Percentiles rank a stretch among this genome's conserved stretches.
These are phyloP conservation scores for Coecobrya sp. DNA, from an alignment of 2,888 invertebrate species.

Conservation along the genomic window DNA sequence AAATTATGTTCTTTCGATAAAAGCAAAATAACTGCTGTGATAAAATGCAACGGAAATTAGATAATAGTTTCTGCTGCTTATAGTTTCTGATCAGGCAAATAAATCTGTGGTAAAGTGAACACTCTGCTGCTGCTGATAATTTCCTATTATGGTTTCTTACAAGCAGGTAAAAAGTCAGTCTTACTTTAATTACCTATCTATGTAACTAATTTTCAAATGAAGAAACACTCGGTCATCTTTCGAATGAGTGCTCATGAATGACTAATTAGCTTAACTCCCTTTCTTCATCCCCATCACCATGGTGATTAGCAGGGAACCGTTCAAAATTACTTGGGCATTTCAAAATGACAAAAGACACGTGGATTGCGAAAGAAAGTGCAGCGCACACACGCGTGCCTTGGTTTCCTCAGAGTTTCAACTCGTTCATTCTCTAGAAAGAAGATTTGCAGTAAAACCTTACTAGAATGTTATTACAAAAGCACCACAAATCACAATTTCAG, in stretches of 20 bases:
- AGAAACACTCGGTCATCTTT: background rate
- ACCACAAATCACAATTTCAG: too few relatives aligned
- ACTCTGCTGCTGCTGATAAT: background rate
- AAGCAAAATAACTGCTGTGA: too few relatives aligned
- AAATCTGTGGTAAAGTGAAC: background rate
- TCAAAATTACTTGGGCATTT: conserved; percentile 5
- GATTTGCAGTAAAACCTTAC: too few relatives aligned
- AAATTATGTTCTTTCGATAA: background rate
- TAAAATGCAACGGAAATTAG: conserved; percentile 19
- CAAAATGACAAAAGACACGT: conserved; percentile 54
- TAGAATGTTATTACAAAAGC: too few relatives aligned
- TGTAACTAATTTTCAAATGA: background rate
- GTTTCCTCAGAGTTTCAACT: too few relatives aligned
- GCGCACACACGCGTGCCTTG: background rate
- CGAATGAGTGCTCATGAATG: conserved; percentile 68
- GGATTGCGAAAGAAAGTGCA: conserved; percentile 48
- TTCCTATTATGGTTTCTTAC: background rate
- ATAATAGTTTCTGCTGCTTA: background rate
- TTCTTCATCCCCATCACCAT: background rate
- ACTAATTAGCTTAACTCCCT: conserved; percentile 65
- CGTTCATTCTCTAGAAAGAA: too few relatives aligned
- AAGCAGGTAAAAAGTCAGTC: background rate
- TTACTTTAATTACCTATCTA: background rate
- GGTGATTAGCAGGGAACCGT: conserved; percentile 46
- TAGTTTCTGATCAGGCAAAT: background rate